Evolutionary conservation across 2,113 vertebrate species (phyloP).

Genomic region (Microtus pennsylvanicus): DNA sequence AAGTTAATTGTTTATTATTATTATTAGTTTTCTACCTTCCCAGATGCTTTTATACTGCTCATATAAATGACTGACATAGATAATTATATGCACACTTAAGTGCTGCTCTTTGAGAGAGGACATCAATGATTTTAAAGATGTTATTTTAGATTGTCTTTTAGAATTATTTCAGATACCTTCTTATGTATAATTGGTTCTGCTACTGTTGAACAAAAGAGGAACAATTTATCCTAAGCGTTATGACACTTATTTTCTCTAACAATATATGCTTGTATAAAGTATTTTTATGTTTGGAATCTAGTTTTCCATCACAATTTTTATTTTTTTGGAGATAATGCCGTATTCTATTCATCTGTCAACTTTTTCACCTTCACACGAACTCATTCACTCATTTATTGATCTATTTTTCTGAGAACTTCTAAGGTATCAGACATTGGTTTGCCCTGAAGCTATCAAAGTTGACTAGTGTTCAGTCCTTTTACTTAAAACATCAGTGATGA

Average conservation of each 20-base stretch:
- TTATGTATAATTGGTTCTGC: constrained; percentile 59
- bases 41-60: constrained; percentile 44
- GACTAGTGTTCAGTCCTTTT: not conserved
- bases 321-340: not conserved
- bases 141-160: constrained; percentile 67
- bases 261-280: constrained; percentile 8
- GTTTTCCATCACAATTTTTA: constrained; percentile 14
- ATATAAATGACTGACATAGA: constrained; percentile 63
- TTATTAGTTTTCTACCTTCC: constrained; percentile 58
- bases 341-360: not conserved
- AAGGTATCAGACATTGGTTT: not conserved
- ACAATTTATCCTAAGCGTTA: constrained; percentile 54
- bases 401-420: not conserved
- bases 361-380: not conserved
- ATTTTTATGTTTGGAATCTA: not conserved
- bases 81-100: constrained; percentile 62
- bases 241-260: constrained; percentile 13
- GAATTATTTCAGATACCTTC: constrained; percentile 46
- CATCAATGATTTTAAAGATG: constrained; percentile 62
- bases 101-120: constrained; percentile 55
- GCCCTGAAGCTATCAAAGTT: not conserved
- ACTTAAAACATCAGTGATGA: not conserved
- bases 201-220: constrained; percentile 54
- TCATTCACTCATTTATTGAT: not conserved
- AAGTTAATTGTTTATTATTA: constrained; percentile 61